Evolutionary conservation across 2,888 invertebrate species (phyloP).

Genomic region (Griposia aprilina): DNA sequence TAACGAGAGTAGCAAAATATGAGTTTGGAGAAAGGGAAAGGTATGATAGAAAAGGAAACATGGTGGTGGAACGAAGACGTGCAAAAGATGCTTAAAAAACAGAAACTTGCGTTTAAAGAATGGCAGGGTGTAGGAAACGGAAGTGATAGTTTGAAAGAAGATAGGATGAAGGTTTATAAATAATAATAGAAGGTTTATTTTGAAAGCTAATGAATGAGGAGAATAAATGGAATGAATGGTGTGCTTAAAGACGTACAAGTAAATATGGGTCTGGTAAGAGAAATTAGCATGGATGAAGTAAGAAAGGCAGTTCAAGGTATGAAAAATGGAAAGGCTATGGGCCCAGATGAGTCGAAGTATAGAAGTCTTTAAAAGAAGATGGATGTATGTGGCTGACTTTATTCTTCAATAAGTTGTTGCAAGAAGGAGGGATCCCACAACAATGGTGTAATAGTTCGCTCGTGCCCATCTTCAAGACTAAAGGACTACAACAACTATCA

Average conservation of each 20-base stretch:
- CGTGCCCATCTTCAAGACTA: no score
- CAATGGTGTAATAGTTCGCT: no score
- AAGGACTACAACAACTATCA: no score
- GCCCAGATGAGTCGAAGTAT: background rate
- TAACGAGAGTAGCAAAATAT: no score
- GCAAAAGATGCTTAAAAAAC: background rate
- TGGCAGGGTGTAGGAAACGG: background rate
- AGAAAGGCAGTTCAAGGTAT: background rate
- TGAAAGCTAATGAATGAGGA: background rate
- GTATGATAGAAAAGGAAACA: background rate
- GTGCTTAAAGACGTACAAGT: background rate
- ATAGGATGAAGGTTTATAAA: background rate
- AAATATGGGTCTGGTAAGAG: background rate
- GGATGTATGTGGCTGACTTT: no score
- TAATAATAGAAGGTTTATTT: background rate
- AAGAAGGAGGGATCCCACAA: no score
- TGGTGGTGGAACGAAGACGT: background rate
- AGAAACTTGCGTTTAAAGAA: background rate
- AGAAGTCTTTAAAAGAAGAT: no score
- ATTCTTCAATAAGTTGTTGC: no score
- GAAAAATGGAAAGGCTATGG: background rate
- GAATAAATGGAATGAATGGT: background rate
- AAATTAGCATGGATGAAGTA: background rate
- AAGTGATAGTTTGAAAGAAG: background rate
- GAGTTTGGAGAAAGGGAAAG: background rate